Conservation (phyloP, 2,797 vertebrate genomes). For the Amblyopsis hoosieri region DNA sequence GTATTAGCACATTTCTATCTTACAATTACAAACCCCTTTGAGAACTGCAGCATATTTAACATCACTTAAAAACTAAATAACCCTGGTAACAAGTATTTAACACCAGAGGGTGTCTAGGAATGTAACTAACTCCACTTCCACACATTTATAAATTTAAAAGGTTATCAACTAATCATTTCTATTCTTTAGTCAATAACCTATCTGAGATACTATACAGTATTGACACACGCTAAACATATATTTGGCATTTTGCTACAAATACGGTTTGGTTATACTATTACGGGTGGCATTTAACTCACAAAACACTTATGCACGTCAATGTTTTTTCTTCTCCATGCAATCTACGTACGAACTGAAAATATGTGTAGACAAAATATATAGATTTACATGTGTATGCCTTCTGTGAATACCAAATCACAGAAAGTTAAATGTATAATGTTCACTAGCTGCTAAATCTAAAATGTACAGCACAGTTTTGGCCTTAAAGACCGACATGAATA, state of each 20-base stretch:
- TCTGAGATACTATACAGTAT: slow-evolving; percentile 42
- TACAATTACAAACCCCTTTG: slow-evolving; percentile 28
- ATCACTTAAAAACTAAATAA: slow-evolving; percentile 22
- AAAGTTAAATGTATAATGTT: slow-evolving; percentile 18
- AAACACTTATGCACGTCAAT: slow-evolving; percentile 44
- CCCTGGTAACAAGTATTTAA: slow-evolving; percentile 39
- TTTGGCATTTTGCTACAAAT: slow-evolving; percentile 62
- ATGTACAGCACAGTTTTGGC: no score
- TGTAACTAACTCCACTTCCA: slow-evolving; percentile 41
- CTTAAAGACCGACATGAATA: slow-evolving; percentile 1
- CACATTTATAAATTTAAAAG: slow-evolving; percentile 59
- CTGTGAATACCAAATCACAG: slow-evolving; percentile 18
- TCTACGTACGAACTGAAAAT: slow-evolving; percentile 35
- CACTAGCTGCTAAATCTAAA: slow-evolving; percentile 23
- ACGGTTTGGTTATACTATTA: slow-evolving; percentile 43
- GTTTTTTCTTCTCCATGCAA: slow-evolving; percentile 35
- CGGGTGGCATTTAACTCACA: slow-evolving; percentile 58
- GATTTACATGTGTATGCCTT: not conserved
- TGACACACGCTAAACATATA: slow-evolving; percentile 59
- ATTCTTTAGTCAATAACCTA: slow-evolving; percentile 51
- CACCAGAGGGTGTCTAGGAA: slow-evolving; percentile 28
- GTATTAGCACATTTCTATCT: slow-evolving; percentile 19
- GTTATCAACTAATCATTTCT: slow-evolving; percentile 12
- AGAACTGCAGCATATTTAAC: slow-evolving; percentile 35
- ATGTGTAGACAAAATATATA: slow-evolving; percentile 35